Evolutionary conservation across 2,113 vertebrate genomes (phyloP).

Genomic region (Trogon surrucura): DNA sequence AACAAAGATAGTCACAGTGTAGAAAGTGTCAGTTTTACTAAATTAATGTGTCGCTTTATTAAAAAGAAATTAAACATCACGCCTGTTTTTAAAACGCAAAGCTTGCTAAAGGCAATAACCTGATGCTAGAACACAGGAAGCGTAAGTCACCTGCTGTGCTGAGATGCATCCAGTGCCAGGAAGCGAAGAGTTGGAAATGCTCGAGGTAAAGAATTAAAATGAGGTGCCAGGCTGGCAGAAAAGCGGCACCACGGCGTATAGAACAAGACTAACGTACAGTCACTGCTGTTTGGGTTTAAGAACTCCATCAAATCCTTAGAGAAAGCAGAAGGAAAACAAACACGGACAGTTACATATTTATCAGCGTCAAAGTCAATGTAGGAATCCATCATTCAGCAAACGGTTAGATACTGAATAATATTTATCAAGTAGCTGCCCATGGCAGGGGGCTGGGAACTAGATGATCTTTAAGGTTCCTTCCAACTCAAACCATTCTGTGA

Average conservation of each 20-base stretch:
- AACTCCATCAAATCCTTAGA: conserved; percentile 95
- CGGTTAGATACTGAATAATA: rapidly evolving
- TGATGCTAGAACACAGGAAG: background rate
- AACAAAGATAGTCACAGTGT: background rate
- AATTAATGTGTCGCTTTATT: background rate
- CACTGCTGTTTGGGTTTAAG: conserved; percentile 89
- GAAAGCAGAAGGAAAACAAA: background rate
- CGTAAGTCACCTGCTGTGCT: conserved; percentile 91
- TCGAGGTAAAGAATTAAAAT: conserved; percentile 94
- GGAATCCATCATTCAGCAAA: background rate
- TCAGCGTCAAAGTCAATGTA: background rate
- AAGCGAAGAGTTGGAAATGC: conserved; percentile 93
- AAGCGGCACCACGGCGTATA: conserved; percentile 96
- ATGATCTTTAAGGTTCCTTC: no score
- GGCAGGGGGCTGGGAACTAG: no score
- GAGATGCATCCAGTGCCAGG: conserved; percentile 93
- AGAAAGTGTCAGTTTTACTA: background rate
- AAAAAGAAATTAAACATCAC: background rate
- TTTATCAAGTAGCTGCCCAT: background rate
- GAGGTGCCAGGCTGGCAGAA: conserved; percentile 91
- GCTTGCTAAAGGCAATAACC: background rate
- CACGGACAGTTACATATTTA: background rate
- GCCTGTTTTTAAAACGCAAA: background rate
- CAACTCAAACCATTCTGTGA: no score
- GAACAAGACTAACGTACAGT: conserved; percentile 94